Percentiles rank a stretch among this genome's conserved stretches.
phyloP scores from a whole-genome alignment of 2,888 invertebrate species.

The Ectropis crepuscularia region DNA sequence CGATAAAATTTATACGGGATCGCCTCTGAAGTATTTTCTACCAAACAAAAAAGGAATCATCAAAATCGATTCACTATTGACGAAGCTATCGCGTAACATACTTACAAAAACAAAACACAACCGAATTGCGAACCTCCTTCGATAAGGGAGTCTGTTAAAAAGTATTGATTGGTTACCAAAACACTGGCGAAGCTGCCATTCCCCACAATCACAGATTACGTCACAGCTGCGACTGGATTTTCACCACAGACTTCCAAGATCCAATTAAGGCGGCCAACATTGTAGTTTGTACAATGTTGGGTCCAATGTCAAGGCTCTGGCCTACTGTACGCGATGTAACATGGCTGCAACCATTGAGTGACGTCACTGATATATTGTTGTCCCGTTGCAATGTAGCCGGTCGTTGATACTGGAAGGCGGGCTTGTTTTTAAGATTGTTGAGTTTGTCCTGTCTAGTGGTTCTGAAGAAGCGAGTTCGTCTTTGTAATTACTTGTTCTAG shows the following conservation, averaged over 20 bases:
- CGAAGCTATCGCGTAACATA: too few relatives aligned
- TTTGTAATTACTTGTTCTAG: too few relatives aligned
- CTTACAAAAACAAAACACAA: too few relatives aligned
- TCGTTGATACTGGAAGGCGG: slow-evolving; percentile 35
- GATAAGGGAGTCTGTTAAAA: too few relatives aligned
- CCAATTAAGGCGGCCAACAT: slow-evolving; percentile 15
- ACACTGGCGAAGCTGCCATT: not conserved
- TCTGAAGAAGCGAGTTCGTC: too few relatives aligned
- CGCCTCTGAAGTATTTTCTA: too few relatives aligned
- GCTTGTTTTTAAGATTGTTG: slow-evolving; percentile 9
- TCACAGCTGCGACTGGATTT: not conserved
- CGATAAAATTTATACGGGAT: too few relatives aligned
- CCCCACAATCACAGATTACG: not conserved
- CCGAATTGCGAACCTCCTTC: too few relatives aligned
- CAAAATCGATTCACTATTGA: too few relatives aligned
- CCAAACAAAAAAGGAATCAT: too few relatives aligned
- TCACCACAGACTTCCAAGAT: not conserved
- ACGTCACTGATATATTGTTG: slow-evolving; percentile 28
- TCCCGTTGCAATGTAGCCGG: slow-evolving; percentile 46
- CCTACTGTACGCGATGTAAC: slow-evolving; percentile 37
- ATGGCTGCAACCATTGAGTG: slow-evolving; percentile 29
- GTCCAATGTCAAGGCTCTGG: slow-evolving; percentile 47
- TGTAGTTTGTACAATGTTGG: slow-evolving; percentile 16
- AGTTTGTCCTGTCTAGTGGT: not conserved
- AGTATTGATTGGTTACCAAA: not conserved